These are phyloP conservation scores for Panthera uncia DNA, from an alignment of 2,113 vertebrate species.

Conservation along the genomic window DNA sequence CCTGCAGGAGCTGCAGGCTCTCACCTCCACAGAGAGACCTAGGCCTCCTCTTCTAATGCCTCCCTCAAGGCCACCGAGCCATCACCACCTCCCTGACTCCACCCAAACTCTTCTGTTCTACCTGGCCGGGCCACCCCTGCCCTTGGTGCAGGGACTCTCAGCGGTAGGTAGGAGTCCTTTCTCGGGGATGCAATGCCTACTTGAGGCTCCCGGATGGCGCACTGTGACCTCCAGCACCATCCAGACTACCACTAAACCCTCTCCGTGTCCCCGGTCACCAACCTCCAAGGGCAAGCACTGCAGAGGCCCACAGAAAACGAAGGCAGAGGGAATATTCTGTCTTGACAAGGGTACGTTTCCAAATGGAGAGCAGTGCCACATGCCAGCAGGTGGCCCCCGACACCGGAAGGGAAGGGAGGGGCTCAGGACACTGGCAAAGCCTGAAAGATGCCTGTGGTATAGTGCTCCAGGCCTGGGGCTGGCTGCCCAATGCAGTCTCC, in stretches of 20 bases:
- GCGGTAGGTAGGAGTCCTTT: neutral
- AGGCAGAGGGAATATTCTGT: neutral
- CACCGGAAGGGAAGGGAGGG: neutral
- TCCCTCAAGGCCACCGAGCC: neutral
- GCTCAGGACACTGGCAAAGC: neutral
- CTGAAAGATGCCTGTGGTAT: neutral
- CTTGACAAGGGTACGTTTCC: neutral
- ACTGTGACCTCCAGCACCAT: neutral
- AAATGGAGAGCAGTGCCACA: neutral
- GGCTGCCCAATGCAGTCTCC: neutral
- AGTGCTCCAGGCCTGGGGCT: neutral
- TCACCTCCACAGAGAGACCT: neutral
- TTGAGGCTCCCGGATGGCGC: neutral
- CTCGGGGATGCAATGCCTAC: neutral
- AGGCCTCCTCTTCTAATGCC: neutral
- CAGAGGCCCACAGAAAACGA: neutral
- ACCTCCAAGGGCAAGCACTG: neutral
- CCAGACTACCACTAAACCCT: neutral
- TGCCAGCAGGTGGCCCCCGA: neutral
- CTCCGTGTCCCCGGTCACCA: neutral
- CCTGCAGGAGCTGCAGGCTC: neutral
- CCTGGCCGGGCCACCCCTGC: neutral
- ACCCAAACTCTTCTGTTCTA: neutral
- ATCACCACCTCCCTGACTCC: neutral
- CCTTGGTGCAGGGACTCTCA: neutral